Conservation (phyloP, 2,797 vertebrate genomes). For the Gorsachius magnificus region DNA sequence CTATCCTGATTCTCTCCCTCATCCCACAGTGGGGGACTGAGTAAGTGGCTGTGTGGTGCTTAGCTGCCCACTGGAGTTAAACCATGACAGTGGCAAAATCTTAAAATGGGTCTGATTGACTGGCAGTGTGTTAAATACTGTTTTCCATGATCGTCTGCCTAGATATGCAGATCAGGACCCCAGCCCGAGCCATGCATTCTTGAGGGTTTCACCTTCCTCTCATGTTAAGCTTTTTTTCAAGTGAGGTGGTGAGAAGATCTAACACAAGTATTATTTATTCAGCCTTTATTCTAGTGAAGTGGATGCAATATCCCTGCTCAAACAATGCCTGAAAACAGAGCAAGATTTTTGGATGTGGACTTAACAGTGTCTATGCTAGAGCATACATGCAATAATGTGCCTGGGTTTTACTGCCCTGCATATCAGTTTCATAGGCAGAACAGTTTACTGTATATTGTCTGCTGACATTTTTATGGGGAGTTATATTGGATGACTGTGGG, state of each 20-base stretch:
- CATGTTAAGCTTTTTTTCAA: not conserved
- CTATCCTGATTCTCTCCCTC: not conserved
- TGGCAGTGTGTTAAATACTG: not conserved
- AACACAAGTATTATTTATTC: not conserved
- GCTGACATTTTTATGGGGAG: not conserved
- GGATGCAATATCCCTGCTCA: not conserved
- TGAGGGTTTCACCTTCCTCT: not conserved
- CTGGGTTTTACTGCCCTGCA: not conserved
- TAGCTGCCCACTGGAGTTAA: not conserved
- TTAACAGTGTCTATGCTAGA: not conserved
- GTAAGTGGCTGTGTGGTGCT: not conserved
- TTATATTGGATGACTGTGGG: not conserved
- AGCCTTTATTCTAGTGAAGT: not conserved
- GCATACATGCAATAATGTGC: not conserved
- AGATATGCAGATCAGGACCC: not conserved
- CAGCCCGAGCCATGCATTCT: not conserved
- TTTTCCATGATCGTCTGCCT: not conserved
- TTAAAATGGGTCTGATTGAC: not conserved
- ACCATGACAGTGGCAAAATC: rapidly evolving
- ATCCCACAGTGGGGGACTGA: not conserved
- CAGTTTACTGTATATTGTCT: not conserved
- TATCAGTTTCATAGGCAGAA: not conserved
- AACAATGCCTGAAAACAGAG: not conserved
- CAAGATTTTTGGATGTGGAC: not conserved
- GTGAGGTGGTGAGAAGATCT: not conserved